Conservation (phyloP, 1,140 invertebrate genomes). For the Drosophila miranda region DNA sequence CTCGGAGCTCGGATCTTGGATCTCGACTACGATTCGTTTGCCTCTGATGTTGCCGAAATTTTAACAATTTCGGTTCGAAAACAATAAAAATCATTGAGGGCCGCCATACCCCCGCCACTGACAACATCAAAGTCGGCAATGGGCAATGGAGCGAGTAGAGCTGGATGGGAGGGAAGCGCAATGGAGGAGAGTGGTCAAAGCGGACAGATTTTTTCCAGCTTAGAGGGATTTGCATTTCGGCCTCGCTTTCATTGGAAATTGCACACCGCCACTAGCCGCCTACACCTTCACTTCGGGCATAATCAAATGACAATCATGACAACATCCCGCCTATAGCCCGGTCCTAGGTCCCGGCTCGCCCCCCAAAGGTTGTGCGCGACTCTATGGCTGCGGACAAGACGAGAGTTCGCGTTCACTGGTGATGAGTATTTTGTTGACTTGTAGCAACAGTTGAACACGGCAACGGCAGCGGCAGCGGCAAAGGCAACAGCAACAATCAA, state of each 20-base stretch:
- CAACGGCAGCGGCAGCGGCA: slow-evolving; percentile 35
- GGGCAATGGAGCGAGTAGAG: slow-evolving; percentile 42
- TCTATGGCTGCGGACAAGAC: slow-evolving; percentile 21
- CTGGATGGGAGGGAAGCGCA: neutral
- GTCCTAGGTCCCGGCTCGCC: neutral
- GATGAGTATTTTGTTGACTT: slow-evolving; percentile 82
- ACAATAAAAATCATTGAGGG: slow-evolving; percentile 82
- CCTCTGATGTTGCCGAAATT: slow-evolving; percentile 78
- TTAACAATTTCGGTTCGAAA: slow-evolving; percentile 76
- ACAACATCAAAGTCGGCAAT: slow-evolving; percentile 61
- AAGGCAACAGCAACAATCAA: slow-evolving; percentile 23
- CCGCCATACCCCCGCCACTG: slow-evolving; percentile 22
- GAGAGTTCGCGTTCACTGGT: slow-evolving; percentile 81
- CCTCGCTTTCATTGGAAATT: slow-evolving; percentile 67
- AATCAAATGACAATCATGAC: slow-evolving; percentile 62
- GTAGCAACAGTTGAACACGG: slow-evolving; percentile 58
- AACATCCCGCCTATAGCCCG: slow-evolving; percentile 20
- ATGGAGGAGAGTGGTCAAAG: neutral
- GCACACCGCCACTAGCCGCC: slow-evolving; percentile 47
- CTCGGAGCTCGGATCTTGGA: too few species aligned
- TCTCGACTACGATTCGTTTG: neutral
- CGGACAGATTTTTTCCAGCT: neutral
- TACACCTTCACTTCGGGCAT: slow-evolving; percentile 51
- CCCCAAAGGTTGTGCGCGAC: slow-evolving; percentile 40
- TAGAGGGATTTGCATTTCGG: slow-evolving; percentile 37